phyloP scores from a whole-genome alignment of 2,113 vertebrate genomes.

The Entelurus aequoreus region DNA sequence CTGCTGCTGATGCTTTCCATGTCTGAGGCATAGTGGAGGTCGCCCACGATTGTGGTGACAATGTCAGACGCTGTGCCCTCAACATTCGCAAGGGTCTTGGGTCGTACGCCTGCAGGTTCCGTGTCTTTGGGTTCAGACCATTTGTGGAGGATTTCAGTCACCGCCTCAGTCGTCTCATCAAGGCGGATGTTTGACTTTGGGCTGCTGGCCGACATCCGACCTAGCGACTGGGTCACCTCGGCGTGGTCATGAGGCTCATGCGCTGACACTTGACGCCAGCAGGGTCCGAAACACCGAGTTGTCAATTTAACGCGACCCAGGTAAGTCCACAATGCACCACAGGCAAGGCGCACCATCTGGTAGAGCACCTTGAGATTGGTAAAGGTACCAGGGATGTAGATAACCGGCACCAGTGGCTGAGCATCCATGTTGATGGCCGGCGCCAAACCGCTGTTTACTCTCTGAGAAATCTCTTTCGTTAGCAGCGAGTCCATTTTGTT shows the following conservation, averaged over 20 bases:
- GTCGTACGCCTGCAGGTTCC: not conserved
- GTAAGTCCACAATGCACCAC: not conserved
- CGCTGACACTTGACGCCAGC: not conserved
- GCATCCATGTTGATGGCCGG: not conserved
- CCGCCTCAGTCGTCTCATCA: not conserved
- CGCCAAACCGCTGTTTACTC: not conserved
- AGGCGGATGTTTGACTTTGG: not conserved
- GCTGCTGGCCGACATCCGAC: not conserved
- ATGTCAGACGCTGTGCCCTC: not conserved
- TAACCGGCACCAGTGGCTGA: not conserved
- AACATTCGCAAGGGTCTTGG: not conserved
- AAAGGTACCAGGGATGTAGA: not conserved
- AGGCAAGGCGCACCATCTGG: not conserved
- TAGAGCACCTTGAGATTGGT: not conserved
- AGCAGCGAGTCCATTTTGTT: not conserved
- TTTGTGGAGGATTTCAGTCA: not conserved
- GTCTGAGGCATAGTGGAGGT: not conserved
- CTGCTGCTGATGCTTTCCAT: not conserved
- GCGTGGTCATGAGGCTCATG: not conserved
- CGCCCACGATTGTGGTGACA: not conserved
- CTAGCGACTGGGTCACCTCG: not conserved
- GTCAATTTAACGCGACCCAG: not conserved
- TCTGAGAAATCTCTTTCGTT: not conserved
- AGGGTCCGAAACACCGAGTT: not conserved
- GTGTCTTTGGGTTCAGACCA: not conserved